phyloP scores from a whole-genome alignment of 2,888 invertebrate genomes.

The Sesia bembeciformis region DNA sequence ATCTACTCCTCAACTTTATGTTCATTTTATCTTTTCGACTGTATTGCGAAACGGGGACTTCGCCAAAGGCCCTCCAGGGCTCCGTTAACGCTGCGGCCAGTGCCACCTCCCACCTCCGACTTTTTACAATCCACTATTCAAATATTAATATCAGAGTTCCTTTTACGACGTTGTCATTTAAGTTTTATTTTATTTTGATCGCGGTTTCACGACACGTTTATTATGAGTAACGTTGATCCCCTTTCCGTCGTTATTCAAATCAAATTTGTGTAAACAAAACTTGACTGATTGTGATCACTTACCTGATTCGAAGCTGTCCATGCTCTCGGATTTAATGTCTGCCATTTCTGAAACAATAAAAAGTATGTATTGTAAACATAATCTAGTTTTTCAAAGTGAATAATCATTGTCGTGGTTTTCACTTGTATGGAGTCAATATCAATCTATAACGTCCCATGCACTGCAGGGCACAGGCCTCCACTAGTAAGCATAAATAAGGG shows the following conservation, averaged over 20 bases:
- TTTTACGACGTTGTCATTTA: slow-evolving; percentile 26
- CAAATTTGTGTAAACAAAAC: no score
- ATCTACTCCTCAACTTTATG: slow-evolving; percentile 71
- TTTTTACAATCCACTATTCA: slow-evolving; percentile 62
- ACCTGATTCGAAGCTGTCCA: slow-evolving; percentile 70
- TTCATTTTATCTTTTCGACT: slow-evolving; percentile 72
- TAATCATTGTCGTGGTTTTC: no score
- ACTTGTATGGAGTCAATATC: no score
- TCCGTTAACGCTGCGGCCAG: slow-evolving; percentile 62
- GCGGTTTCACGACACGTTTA: slow-evolving; percentile 18
- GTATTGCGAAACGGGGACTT: slow-evolving; percentile 66
- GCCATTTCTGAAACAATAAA: slow-evolving; percentile 50
- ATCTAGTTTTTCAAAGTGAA: no score
- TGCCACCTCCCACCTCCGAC: slow-evolving; percentile 37
- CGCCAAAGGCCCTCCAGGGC: slow-evolving; percentile 66
- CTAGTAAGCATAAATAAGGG: no score
- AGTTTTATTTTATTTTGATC: slow-evolving; percentile 29
- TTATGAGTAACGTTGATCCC: slow-evolving; percentile 12
- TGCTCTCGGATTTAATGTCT: slow-evolving; percentile 63
- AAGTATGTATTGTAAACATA: neutral
- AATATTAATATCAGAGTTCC: slow-evolving; percentile 53
- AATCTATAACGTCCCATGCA: no score
- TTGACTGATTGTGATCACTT: slow-evolving; percentile 1
- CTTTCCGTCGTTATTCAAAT: slow-evolving; percentile 5
- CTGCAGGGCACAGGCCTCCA: no score